These are phyloP conservation scores for Drosophila seguyi DNA, from an alignment of 1,140 invertebrate species.

Conservation along the genomic window DNA sequence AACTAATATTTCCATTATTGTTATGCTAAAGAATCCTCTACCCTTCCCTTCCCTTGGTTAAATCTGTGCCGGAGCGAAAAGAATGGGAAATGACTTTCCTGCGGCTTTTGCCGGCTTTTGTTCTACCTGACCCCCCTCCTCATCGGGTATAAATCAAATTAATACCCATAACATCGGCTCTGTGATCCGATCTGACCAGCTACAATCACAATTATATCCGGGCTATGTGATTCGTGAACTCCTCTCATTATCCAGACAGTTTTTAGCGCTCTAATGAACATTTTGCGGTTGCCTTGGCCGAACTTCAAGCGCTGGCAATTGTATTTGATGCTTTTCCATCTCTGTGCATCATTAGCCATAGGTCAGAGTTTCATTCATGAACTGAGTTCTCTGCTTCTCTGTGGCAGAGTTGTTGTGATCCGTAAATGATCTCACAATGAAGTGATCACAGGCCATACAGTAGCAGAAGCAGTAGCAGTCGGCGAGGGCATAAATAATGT, in stretches of 20 bases:
- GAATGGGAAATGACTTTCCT: constrained; percentile 42
- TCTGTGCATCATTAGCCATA: constrained; percentile 51
- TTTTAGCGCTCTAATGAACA: constrained; percentile 65
- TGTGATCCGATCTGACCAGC: constrained; percentile 21
- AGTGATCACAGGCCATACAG: constrained; percentile 49
- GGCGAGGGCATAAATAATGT: constrained; percentile 4
- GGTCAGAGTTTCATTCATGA: constrained; percentile 62
- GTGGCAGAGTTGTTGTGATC: background rate
- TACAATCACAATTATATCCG: constrained; percentile 48
- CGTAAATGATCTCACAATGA: constrained; percentile 40
- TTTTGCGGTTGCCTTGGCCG: constrained; percentile 54
- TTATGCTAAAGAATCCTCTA: constrained; percentile 25
- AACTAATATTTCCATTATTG: constrained; percentile 57
- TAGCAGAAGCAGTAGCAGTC: constrained; percentile 49
- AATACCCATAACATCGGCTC: constrained; percentile 47
- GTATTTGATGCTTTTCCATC: constrained; percentile 28
- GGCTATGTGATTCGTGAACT: constrained; percentile 33
- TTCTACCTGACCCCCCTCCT: constrained; percentile 29
- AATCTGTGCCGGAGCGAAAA: background rate
- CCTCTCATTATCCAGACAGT: constrained; percentile 52
- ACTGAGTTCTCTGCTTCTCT: constrained; percentile 29
- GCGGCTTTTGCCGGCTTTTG: constrained; percentile 50
- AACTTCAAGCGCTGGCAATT: constrained; percentile 22
- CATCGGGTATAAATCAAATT: constrained; percentile 46
- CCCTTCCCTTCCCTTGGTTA: background rate